phyloP scores from a whole-genome alignment of 2,888 invertebrate species.

The Melanotus villosus region DNA sequence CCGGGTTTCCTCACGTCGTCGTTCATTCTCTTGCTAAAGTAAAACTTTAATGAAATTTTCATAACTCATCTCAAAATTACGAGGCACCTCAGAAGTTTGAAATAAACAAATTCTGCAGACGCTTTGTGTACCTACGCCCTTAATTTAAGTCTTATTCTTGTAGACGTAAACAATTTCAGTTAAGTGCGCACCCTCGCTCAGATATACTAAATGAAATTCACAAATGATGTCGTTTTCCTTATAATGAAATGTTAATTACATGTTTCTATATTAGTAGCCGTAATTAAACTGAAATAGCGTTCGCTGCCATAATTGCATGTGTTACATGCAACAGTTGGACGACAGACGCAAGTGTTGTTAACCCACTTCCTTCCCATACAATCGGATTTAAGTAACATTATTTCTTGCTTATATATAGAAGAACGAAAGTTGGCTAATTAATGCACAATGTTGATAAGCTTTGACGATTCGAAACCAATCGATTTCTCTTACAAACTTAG shows the following conservation, averaged over 20 bases:
- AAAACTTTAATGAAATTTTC: too few species aligned
- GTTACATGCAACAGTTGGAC: conserved; percentile 7
- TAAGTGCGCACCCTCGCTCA: background rate
- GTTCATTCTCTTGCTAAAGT: too few species aligned
- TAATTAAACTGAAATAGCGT: conserved; percentile 16
- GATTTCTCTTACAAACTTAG: conserved; percentile 1
- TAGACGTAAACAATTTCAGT: too few species aligned
- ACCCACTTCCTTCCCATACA: conserved; percentile 14
- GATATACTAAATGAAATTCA: background rate
- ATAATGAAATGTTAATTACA: conserved; percentile 20
- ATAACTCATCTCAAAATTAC: too few species aligned
- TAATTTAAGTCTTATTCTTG: too few species aligned
- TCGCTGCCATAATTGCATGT: conserved; percentile 8
- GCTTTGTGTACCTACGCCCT: too few species aligned
- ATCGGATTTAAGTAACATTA: conserved; percentile 1
- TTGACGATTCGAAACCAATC: background rate
- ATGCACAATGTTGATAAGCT: background rate
- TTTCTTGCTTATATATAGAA: background rate
- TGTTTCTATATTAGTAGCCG: conserved; percentile 17
- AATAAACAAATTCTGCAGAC: too few species aligned
- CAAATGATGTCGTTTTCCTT: conserved; percentile 10
- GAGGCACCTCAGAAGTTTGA: too few species aligned
- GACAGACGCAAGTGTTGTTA: conserved; percentile 10
- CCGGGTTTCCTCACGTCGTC: too few species aligned
- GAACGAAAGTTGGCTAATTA: conserved; percentile 6